Base-by-base conservation (phyloP, 2,888 invertebrate species). In the Meteorus cinctellus region DNA sequence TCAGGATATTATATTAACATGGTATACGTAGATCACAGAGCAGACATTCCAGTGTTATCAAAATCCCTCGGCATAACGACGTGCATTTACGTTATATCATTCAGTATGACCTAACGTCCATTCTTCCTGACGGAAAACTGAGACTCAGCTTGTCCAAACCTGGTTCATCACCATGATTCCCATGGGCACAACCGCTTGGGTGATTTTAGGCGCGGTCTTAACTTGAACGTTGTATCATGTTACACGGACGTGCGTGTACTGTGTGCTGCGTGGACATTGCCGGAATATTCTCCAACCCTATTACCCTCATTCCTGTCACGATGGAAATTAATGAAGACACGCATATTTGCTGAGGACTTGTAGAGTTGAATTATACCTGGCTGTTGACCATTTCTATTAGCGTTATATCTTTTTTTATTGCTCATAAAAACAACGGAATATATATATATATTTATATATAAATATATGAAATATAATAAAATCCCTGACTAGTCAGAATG, bases 71-170 rank as follows among this genome's bases (percentile, higher is more conserved):
- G 79, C 78, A 79, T 66, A 70, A 69, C 76, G 72, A 76, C 76
- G 79, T 79, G 79, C 77, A 78, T 73, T 70, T 75, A 16, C 72
- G 59, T 76, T 79, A 59, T 74, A 80, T 81, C 77, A 82, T 78
- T 79, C 77, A 75, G 72, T 51, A 45, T 71, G 77, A 74, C 77
- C 68, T 69, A 67, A 81, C 76, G 74, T 78, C 78, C 66, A 81
- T 80, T 74, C 78, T 72, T 72, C 77, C 68, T 72, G 76, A 78
- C 78, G 76, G 75, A 31, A 72, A 76, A 74, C 74, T 74, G 74
- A 77, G 73, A 69, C 67, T 41, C 72, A 72, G 65, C 59, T 76
- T 74, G 75, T 72, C 75, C 66, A 73, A 73, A 69, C 72, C 36
- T 51, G 51, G 19, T 36, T 69, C 68, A 75, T 65, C 70, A 59